Conservation (phyloP, 1,140 invertebrate species). For the Neodiprion fabricii region DNA sequence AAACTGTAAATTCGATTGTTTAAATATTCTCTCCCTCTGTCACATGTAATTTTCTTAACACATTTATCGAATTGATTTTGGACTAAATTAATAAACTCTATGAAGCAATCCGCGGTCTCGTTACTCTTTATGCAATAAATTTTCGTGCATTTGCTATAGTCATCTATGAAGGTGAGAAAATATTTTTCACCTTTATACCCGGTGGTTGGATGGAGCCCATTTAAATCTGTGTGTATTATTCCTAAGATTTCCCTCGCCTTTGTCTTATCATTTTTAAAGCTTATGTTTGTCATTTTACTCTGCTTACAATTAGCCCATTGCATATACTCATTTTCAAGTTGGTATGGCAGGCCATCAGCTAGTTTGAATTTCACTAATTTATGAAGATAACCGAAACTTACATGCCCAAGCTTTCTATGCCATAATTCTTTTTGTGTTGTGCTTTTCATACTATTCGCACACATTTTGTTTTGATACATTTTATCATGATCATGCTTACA, state of each 20-base stretch:
- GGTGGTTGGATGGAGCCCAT: not conserved
- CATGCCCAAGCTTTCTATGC: not conserved
- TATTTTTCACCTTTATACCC: constrained; percentile 3
- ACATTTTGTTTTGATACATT: not conserved
- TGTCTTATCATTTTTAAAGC: not conserved
- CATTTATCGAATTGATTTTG: constrained; percentile 30
- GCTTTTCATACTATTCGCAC: not conserved
- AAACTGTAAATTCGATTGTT: constrained; percentile 33
- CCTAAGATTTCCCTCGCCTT: not conserved
- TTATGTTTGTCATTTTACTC: constrained; percentile 5
- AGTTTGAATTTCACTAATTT: not conserved
- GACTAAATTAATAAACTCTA: constrained; percentile 27
- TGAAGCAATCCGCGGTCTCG: not conserved
- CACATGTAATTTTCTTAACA: constrained; percentile 32
- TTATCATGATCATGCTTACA: too few species aligned
- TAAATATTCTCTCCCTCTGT: constrained; percentile 36
- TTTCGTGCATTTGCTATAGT: not conserved
- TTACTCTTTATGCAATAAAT: constrained; percentile 8
- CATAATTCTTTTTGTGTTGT: not conserved
- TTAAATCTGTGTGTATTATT: constrained; percentile 1
- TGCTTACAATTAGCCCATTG: not conserved
- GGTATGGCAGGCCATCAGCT: not conserved
- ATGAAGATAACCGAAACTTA: constrained; percentile 2
- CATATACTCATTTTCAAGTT: constrained; percentile 1
- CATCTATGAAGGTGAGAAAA: constrained; percentile 11